Conservation (phyloP, 2,797 vertebrate genomes). For the Echeneis naucrates region DNA sequence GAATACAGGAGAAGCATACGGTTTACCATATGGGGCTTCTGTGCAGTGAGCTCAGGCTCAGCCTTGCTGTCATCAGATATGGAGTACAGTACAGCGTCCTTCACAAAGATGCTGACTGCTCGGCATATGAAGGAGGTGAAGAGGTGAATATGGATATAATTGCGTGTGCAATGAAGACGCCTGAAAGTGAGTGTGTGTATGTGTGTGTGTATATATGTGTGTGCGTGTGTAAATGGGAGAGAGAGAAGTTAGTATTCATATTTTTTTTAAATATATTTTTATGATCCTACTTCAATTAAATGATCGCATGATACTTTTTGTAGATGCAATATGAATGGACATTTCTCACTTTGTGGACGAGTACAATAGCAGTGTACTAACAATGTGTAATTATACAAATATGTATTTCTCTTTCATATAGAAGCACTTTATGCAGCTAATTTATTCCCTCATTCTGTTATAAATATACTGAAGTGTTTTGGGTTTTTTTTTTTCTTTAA, state of each 20-base stretch:
- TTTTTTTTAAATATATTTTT: no score
- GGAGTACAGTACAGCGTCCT: conserved; percentile 90
- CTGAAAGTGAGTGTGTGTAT: conserved; percentile 62
- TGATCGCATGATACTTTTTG: not conserved
- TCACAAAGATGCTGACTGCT: conserved; percentile 92
- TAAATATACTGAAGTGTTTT: no score
- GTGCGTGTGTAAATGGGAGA: not conserved
- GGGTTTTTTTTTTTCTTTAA: no score
- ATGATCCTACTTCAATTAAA: not conserved
- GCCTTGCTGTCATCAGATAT: conserved; percentile 62
- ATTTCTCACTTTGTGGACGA: not conserved
- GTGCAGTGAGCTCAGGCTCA: conserved; percentile 51
- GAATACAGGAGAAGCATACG: not conserved
- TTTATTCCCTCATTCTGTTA: no score
- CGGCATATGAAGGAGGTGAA: conserved; percentile 94
- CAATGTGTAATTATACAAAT: not conserved
- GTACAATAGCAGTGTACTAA: no score
- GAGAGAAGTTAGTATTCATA: not conserved
- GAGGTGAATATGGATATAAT: conserved; percentile 94
- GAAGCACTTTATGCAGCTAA: no score
- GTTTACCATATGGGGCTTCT: conserved; percentile 68
- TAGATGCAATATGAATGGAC: not conserved
- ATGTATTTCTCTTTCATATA: no score
- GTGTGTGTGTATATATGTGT: no score
- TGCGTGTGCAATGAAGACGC: conserved; percentile 93